Base-by-base conservation (phyloP, 2,113 vertebrate genomes). In the Bubo blakistoni region DNA sequence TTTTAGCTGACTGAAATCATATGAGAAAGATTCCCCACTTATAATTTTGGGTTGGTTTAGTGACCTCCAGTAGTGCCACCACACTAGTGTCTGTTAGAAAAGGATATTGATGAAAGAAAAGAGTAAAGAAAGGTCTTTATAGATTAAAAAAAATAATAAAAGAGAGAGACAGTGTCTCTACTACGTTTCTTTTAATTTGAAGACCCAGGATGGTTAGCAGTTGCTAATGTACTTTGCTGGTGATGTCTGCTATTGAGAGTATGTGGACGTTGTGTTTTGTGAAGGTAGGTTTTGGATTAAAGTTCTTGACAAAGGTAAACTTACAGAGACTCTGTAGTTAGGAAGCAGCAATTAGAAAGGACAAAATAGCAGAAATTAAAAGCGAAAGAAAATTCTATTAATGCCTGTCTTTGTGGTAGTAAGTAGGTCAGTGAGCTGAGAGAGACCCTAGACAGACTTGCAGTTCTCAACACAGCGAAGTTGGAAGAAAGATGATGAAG, bases 381-480 rank as follows among this genome's bases (percentile, higher is more conserved):
- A 63, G 62, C 80, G 54, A 74, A 61, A 57, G n/a, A 40, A 92
- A 82, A 34, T 91, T 82, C 24, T 61, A 7, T 73, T 86, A 65
- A 54, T 76, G 54, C 30, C 22, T 66, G 10, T 88, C 25, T 83
- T 76, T 96, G 81, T 92, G n/a, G 47, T 73, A 58, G 42, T 58
- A 85, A 73, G 74, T 95, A 77, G 89, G 89, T 94, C 91, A 94
- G 66, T 58, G 74, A 80, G 66, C 84, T 92, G 70, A 77, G 77
- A 73, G 81, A 52, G 61, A 72, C 49, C 62, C 32, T 29, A n/a
- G 88, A n/a, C 30, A 77, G 66, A 65, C 42, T 83, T 83, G 29
- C 2, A 54, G 17, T 49, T 80, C 54, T 81, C 49, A 57, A 57
- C 55, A 19, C 36, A 55, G 26, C 0, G 13, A 80, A 10, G 10